Conservation (phyloP, 2,113 vertebrate species). For the Eulemur rufifrons region DNA sequence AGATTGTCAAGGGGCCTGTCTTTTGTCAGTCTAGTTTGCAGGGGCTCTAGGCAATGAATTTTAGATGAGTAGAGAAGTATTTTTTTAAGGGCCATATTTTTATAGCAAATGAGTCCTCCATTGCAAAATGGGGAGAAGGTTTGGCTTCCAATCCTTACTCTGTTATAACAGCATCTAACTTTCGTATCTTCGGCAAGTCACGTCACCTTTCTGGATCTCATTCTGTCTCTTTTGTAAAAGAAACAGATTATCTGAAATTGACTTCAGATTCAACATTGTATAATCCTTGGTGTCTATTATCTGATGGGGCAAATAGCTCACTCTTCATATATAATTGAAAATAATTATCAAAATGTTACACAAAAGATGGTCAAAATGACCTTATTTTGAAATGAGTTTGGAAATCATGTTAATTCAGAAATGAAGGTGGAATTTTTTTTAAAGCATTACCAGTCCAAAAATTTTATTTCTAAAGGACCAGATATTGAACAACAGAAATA, state of each 20-base stretch:
- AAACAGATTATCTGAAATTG: background rate
- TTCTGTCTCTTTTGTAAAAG: background rate
- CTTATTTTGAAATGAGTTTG: background rate
- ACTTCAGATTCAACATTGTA: background rate
- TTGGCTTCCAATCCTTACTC: background rate
- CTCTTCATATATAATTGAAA: background rate
- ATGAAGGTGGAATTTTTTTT: background rate
- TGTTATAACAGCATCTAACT: background rate
- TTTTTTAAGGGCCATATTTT: background rate
- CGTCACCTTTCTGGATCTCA: background rate
- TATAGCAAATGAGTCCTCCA: background rate
- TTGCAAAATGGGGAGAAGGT: background rate
- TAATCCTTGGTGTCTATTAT: background rate
- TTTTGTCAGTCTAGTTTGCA: background rate
- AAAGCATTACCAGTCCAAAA: background rate
- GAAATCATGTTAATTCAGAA: background rate
- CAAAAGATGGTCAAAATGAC: background rate
- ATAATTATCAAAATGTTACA: background rate
- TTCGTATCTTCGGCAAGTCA: background rate
- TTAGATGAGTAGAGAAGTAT: background rate
- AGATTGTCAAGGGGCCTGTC: too few species aligned
- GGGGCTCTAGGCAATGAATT: background rate
- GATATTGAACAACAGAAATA: background rate
- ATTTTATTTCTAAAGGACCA: background rate
- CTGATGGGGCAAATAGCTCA: background rate